These are phyloP conservation scores for Yoshiicerus persimilis DNA, from an alignment of 1,140 invertebrate species.

Conservation along the genomic window DNA sequence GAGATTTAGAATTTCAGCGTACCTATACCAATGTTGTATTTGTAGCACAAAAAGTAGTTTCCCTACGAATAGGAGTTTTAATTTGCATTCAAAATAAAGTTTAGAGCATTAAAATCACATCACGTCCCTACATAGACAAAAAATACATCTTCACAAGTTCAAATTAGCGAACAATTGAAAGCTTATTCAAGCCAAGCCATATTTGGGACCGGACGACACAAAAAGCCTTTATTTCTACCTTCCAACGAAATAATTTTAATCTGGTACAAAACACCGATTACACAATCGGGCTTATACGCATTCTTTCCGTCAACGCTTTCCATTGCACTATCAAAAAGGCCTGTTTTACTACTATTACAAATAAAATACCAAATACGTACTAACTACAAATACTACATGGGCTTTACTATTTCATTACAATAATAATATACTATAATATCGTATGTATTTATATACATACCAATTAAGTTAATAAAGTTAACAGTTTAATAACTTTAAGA, in stretches of 20 bases:
- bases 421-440: neutral
- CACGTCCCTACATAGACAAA: neutral
- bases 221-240: conserved; percentile 20
- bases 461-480: neutral
- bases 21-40: neutral
- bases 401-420: conserved; percentile 3
- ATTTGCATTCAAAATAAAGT: neutral
- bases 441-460: neutral
- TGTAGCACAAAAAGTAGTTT: too few species aligned
- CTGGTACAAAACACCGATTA: neutral
- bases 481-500: neutral
- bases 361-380: neutral
- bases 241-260: neutral
- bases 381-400: neutral
- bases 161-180: conserved; percentile 11
- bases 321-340: conserved; percentile 7
- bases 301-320: conserved; percentile 6
- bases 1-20: neutral
- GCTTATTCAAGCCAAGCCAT: conserved; percentile 1
- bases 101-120: neutral
- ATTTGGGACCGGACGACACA: conserved; percentile 17
- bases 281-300: neutral
- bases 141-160: conserved; percentile 1
- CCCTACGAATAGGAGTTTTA: neutral
- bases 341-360: neutral